A percentile compares a stretch with the other conserved stretches of the same genome.
Evolutionary conservation across 2,797 vertebrate species (phyloP).

Genomic region (Enteromius radiatus): DNA sequence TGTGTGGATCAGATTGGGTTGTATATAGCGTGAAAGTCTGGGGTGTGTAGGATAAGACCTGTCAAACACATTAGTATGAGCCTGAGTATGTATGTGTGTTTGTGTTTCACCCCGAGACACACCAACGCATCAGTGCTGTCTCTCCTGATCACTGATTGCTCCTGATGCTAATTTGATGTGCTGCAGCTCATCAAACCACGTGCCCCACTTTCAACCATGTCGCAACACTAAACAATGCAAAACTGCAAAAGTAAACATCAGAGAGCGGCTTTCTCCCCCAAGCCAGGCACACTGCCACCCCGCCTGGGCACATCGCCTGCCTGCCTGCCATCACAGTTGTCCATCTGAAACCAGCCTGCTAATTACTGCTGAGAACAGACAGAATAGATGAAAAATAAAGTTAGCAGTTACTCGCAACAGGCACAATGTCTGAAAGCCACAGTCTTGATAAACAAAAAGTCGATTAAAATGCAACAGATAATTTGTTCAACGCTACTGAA

Average conservation of each 20-base stretch:
- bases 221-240: constrained; percentile 55
- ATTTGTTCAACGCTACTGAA: background rate
- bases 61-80: constrained; percentile 30
- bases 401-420: constrained; percentile 7
- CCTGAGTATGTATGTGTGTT: background rate
- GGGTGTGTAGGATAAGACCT: constrained; percentile 37
- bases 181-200: constrained; percentile 58
- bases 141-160: constrained; percentile 38
- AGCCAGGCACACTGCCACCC: constrained; percentile 25
- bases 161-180: constrained; percentile 58
- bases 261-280: constrained; percentile 61
- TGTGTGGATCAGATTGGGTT: background rate
- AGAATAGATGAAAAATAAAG: constrained; percentile 4
- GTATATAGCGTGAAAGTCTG: constrained; percentile 14
- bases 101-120: constrained; percentile 16
- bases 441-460: constrained; percentile 15
- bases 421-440: background rate
- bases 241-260: constrained; percentile 56
- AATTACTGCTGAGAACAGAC: constrained; percentile 35
- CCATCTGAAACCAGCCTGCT: constrained; percentile 17
- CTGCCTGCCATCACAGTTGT: constrained; percentile 26
- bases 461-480: constrained; percentile 8
- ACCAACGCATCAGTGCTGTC: constrained; percentile 38
- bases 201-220: constrained; percentile 60
- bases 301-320: constrained; percentile 25